These are phyloP conservation scores for Heliothis peltigera DNA, from an alignment of 2,888 invertebrate genomes.

Conservation along the genomic window DNA sequence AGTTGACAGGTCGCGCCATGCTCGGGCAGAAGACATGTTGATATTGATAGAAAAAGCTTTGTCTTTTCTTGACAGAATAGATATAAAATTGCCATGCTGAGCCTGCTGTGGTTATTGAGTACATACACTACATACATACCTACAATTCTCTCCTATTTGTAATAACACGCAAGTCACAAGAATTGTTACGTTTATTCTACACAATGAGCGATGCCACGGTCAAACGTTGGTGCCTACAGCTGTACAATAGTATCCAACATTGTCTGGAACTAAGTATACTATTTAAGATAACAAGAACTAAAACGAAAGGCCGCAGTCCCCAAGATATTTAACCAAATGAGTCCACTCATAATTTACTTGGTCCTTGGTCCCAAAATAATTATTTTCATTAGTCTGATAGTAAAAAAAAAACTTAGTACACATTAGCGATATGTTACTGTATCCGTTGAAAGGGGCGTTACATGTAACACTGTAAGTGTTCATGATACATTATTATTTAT, in stretches of 20 bases:
- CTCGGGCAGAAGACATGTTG: no score
- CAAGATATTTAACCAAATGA: constrained; percentile 37
- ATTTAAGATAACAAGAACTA: constrained; percentile 12
- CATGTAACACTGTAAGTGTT: no score
- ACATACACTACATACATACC: no score
- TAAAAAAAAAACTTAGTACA: constrained; percentile 40
- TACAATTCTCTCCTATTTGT: no score
- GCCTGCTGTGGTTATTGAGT: no score
- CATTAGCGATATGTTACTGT: neutral
- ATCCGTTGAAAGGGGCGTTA: neutral
- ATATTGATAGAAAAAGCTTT: no score
- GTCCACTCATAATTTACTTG: constrained; percentile 8
- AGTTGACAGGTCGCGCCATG: no score
- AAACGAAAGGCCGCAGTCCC: neutral
- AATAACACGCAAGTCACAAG: neutral
- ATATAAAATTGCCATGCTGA: no score
- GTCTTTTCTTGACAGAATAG: no score
- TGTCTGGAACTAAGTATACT: constrained; percentile 3
- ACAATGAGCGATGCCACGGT: neutral
- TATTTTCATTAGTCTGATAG: constrained; percentile 45
- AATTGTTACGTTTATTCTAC: neutral
- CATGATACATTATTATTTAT: no score
- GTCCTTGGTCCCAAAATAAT: constrained; percentile 37
- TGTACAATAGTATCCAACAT: neutral
- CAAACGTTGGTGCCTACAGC: neutral